Conservation (phyloP, 2,888 invertebrate genomes). For the Anaspis maculata region DNA sequence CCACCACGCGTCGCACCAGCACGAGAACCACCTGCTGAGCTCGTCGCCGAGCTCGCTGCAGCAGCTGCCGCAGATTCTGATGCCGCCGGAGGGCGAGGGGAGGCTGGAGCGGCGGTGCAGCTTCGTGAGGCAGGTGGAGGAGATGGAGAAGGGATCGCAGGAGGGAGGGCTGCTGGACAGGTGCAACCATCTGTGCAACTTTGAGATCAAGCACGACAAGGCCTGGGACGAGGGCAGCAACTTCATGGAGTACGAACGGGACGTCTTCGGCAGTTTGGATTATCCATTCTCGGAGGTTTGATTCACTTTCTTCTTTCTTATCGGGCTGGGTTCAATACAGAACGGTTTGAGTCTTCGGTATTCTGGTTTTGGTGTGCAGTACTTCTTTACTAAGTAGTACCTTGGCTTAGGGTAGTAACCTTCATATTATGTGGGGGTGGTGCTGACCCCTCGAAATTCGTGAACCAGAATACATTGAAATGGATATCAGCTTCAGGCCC, state of each 20-base stretch:
- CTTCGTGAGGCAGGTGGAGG: conserved; percentile 46
- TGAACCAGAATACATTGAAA: no score
- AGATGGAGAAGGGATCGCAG: conserved; percentile 34
- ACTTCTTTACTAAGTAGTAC: no score
- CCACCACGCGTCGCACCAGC: conserved; percentile 1
- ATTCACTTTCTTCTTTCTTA: conserved; percentile 11
- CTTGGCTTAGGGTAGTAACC: no score
- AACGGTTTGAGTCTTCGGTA: not conserved
- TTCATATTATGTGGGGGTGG: no score
- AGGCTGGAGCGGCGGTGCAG: conserved; percentile 42
- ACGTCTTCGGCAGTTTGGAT: conserved; percentile 40
- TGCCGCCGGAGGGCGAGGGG: conserved; percentile 39
- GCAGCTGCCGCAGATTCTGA: conserved; percentile 49
- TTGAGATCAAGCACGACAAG: conserved; percentile 35
- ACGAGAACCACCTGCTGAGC: conserved; percentile 46
- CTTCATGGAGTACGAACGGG: conserved; percentile 25
- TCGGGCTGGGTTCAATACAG: not conserved
- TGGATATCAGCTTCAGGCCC: no score
- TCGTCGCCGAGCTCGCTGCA: conserved; percentile 27
- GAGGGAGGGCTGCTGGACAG: conserved; percentile 37
- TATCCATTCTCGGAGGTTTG: conserved; percentile 45
- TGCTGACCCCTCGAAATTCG: no score
- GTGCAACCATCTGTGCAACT: conserved; percentile 41
- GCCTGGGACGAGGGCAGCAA: conserved; percentile 24
- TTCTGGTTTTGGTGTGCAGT: not conserved